Base-by-base conservation (phyloP, 1,140 invertebrate species). In the Leguminivora glycinivorella region DNA sequence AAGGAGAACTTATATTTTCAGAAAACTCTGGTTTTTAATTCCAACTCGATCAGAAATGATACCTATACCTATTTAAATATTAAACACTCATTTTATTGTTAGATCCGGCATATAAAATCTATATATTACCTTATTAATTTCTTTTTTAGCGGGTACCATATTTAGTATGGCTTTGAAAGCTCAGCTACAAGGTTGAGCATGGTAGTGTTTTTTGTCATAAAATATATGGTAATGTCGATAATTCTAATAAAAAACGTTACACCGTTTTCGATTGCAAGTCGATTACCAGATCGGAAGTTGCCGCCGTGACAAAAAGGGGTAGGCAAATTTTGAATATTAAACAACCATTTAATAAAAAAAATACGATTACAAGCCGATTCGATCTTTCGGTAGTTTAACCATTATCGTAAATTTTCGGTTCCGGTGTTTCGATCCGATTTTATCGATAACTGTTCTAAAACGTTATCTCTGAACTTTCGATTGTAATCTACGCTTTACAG, bases 261-360 rank as follows among this genome's bases (percentile, higher is more conserved):
- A 63, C 58, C 25, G n/a, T 63, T 63, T 6, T 63, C 58, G 7
- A 31, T 63, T 29, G 58, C 58, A 26, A 10, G 26, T 63, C 58
- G 58, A 63, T 63, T 63, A 63, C 7, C 12, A 17, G 17, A 29
- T 63, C 58, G 78, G 74, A 78, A 80, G 76, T 29, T 68, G 63
- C 72, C 60, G 70, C 73, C 75, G 76, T 78, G 76, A 75, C 78
- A 78, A 75, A 72, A 77, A 80, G 73, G 78, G 76, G 75, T 78
- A 75, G 73, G 67, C 74, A 73, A 74, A 78, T 80, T 76, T 80
- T 72, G 79, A 78, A 80, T 80, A 80, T 78, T 78, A 78, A 76
- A 80, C 75, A 72, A 72, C 72, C 70, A 71, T 72, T 78, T 76
- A 77, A 76, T 73, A 56, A 72, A 78, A 52, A 75, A 74, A 56